phyloP scores from a whole-genome alignment of 2,113 vertebrate species.

The Neolamprologus falcicula region DNA sequence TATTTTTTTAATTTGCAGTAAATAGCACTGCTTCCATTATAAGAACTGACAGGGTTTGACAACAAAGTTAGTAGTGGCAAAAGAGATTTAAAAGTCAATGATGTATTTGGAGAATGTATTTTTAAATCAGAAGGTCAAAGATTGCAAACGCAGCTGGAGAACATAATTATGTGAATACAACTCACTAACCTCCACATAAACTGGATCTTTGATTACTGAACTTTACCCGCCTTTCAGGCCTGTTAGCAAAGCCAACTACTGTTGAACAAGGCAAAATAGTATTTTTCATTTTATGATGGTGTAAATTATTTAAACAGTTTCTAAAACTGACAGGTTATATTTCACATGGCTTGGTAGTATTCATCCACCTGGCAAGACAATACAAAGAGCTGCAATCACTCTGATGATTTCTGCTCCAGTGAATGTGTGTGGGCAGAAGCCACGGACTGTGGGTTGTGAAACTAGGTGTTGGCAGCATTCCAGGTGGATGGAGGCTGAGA shows the following conservation, averaged over 20 bases:
- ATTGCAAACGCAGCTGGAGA: neutral
- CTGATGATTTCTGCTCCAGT: neutral
- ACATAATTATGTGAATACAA: neutral
- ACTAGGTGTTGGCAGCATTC: slow-evolving; percentile 55
- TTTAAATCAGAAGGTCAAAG: neutral
- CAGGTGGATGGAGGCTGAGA: slow-evolving; percentile 58
- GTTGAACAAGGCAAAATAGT: neutral
- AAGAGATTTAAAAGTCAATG: neutral
- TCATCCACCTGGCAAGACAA: slow-evolving; percentile 37
- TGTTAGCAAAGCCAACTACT: neutral
- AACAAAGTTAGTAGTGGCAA: neutral
- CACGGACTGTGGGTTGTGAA: slow-evolving; percentile 20
- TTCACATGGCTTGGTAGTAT: neutral
- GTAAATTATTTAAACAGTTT: neutral
- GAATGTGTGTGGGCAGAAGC: slow-evolving; percentile 47
- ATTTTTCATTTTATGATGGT: neutral
- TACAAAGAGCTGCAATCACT: neutral
- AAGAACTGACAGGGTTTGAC: neutral
- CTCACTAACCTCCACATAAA: neutral
- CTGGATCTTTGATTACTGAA: neutral
- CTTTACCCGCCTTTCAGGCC: neutral
- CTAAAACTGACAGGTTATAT: neutral
- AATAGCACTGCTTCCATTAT: neutral
- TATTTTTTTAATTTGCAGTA: neutral
- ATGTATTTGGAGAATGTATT: neutral